phyloP scores from a whole-genome alignment of 1,140 invertebrate genomes.

The Phthorimaea operculella region DNA sequence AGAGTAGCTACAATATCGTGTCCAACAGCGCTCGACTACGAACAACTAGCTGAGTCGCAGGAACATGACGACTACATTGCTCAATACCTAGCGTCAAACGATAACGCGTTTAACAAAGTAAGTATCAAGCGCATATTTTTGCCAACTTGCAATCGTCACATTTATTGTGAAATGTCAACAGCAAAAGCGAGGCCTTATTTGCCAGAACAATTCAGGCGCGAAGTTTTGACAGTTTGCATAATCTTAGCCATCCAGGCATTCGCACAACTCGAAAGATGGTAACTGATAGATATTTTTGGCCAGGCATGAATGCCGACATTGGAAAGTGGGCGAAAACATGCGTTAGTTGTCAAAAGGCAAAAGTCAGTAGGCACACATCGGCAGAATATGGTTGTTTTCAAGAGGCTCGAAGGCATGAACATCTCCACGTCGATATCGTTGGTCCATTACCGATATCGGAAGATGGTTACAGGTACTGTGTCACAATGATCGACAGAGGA shows the following conservation, averaged over 20 bases:
- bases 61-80: not conserved
- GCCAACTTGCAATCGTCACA: not conserved
- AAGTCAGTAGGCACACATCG: constrained; percentile 21
- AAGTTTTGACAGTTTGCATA: constrained; percentile 13
- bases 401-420: not conserved
- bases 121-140: not conserved
- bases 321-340: constrained; percentile 19
- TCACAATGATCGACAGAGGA: no score
- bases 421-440: no score
- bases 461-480: no score
- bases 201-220: not conserved
- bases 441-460: no score
- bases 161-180: constrained; percentile 5
- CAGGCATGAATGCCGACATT: constrained; percentile 20
- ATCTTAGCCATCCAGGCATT: constrained; percentile 25
- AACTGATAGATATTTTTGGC: constrained; percentile 28
- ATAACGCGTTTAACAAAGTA: not conserved
- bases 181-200: constrained; percentile 4
- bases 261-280: constrained; percentile 17
- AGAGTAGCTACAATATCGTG: not conserved
- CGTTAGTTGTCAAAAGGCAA: constrained; percentile 21
- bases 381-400: not conserved
- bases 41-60: not conserved
- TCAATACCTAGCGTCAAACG: not conserved
- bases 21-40: not conserved